Conservation (phyloP, 2,888 invertebrate genomes). For the Horisme vitalbata region DNA sequence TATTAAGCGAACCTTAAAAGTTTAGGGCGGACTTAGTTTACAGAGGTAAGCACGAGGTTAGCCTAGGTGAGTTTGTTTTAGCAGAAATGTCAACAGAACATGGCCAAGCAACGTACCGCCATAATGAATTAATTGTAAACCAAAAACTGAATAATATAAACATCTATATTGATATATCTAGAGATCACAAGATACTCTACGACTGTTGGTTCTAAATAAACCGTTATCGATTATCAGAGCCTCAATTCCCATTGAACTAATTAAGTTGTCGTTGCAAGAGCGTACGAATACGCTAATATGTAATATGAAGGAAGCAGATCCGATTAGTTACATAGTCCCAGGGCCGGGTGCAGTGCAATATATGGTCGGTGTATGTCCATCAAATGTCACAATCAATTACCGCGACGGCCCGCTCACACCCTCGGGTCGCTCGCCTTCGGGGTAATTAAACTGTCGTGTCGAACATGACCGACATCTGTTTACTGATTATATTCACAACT, state of each 20-base stretch:
- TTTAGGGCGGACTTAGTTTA: conserved; percentile 76
- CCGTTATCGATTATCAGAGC: conserved; percentile 9
- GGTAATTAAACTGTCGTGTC: conserved; percentile 61
- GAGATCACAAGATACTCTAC: conserved; percentile 4
- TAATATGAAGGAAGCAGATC: conserved; percentile 32
- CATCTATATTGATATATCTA: conserved; percentile 12
- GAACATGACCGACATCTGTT: conserved; percentile 29
- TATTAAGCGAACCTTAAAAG: conserved; percentile 80
- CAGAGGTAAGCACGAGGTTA: conserved; percentile 73
- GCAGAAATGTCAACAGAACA: conserved; percentile 66
- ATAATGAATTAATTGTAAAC: conserved; percentile 44
- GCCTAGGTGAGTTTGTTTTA: conserved; percentile 71
- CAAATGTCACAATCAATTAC: conserved; percentile 80
- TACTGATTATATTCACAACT: conserved; percentile 27
- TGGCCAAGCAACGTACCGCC: conserved; percentile 46
- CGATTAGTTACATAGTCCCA: conserved; percentile 48
- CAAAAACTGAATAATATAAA: conserved; percentile 15
- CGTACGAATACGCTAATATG: conserved; percentile 14
- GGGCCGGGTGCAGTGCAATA: conserved; percentile 53
- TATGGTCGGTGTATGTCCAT: conserved; percentile 67
- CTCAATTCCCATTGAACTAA: conserved; percentile 15
- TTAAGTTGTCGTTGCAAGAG: conserved; percentile 14
- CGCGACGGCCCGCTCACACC: conserved; percentile 42
- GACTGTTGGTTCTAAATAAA: conserved; percentile 11
- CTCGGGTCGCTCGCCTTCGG: conserved; percentile 35